Evolutionary conservation across 2,888 invertebrate species (phyloP).

Genomic region (Ormyrus pomaceus): DNA sequence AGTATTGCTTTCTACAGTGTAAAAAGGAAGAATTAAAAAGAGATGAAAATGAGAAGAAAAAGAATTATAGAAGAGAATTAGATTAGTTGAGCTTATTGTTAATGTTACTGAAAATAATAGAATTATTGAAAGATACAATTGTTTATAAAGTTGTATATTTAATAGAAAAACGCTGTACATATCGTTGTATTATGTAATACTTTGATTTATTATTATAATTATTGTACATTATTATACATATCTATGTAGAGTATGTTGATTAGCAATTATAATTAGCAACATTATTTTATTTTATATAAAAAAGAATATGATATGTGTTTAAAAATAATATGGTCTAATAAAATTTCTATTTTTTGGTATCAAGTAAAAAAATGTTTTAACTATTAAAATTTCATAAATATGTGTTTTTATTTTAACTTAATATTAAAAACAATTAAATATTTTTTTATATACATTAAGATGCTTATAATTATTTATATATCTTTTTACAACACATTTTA

Average conservation of each 20-base stretch:
- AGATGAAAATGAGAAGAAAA: conserved; percentile 15
- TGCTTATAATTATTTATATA: background rate
- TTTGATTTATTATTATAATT: conserved; percentile 61
- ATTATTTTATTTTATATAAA: conserved; percentile 71
- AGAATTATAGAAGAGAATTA: conserved; percentile 47
- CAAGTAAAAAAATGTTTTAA: conserved; percentile 57
- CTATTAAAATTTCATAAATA: background rate
- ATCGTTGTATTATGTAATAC: conserved; percentile 67
- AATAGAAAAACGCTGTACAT: conserved; percentile 67
- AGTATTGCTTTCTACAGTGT: conserved; percentile 55
- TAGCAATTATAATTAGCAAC: conserved; percentile 64
- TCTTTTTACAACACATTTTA: conserved; percentile 2
- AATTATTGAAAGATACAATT: conserved; percentile 60
- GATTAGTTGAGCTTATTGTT: conserved; percentile 60
- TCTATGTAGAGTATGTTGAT: conserved; percentile 65
- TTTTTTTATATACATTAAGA: background rate
- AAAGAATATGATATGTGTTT: conserved; percentile 55
- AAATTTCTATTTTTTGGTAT: conserved; percentile 74
- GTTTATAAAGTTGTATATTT: conserved; percentile 63
- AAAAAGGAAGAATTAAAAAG: conserved; percentile 38
- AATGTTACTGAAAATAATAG: conserved; percentile 61
- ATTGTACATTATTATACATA: conserved; percentile 68
- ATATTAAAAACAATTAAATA: conserved; percentile 10
- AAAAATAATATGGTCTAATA: conserved; percentile 66
- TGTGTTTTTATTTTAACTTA: background rate